These are phyloP conservation scores for Acrocera orbiculus DNA, from an alignment of 2,888 invertebrate species.

Conservation along the genomic window DNA sequence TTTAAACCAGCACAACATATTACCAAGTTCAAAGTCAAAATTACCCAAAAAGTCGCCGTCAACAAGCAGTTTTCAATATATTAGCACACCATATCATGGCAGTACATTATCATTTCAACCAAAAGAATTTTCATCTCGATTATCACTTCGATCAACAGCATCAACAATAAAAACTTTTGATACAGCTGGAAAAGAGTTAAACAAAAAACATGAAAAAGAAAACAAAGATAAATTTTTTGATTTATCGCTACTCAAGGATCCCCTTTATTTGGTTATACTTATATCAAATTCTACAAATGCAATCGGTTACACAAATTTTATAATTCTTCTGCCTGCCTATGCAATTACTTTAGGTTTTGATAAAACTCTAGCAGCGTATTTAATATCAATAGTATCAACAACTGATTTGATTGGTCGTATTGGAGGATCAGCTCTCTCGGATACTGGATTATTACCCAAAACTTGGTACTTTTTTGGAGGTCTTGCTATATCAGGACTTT, in stretches of 20 bases:
- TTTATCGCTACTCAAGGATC: constrained; percentile 52
- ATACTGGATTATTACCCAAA: constrained; percentile 56
- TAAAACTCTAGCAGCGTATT: constrained; percentile 49
- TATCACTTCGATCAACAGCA: constrained; percentile 51
- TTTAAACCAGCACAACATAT: constrained; percentile 21
- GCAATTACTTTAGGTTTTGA: constrained; percentile 52
- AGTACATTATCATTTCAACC: constrained; percentile 64
- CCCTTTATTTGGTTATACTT: constrained; percentile 62
- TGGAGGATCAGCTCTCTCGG: constrained; percentile 70
- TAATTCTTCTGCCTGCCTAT: constrained; percentile 63
- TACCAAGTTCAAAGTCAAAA: constrained; percentile 30
- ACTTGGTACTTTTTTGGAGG: constrained; percentile 70
- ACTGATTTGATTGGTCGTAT: constrained; percentile 68
- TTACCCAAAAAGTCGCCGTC: constrained; percentile 53
- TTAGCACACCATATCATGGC: constrained; percentile 72
- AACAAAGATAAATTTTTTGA: constrained; percentile 43
- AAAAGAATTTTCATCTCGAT: constrained; percentile 58
- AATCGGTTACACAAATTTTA: constrained; percentile 73
- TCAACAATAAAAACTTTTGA: constrained; percentile 25
- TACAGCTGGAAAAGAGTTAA: constrained; percentile 23
- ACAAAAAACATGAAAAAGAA: constrained; percentile 22
- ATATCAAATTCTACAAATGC: constrained; percentile 75
- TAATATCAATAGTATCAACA: constrained; percentile 63
- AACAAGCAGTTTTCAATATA: constrained; percentile 65
- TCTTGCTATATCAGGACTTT: constrained; percentile 55